Conservation (phyloP, 2,888 invertebrate genomes). For the Athalia rosae region DNA sequence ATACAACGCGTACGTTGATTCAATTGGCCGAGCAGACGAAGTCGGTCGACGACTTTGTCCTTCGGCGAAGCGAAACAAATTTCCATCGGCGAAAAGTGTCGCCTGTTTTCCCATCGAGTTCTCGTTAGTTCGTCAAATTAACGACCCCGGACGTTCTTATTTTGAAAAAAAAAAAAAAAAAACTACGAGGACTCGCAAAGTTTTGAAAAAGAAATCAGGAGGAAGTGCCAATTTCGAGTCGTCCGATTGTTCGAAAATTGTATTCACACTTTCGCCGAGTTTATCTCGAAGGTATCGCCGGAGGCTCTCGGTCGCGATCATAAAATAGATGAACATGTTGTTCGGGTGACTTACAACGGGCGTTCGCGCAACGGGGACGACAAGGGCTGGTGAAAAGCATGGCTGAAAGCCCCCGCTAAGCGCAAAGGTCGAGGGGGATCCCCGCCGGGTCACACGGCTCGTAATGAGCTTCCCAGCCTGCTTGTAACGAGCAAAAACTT, state of each 20-base stretch:
- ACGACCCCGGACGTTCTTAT: constrained; percentile 2
- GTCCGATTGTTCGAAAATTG: no score
- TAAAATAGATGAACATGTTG: no score
- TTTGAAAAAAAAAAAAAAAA: no score
- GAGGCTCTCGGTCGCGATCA: no score
- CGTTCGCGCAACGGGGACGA: constrained; percentile 11
- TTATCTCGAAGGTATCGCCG: no score
- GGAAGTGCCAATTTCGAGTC: no score
- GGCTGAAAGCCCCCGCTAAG: constrained; percentile 37
- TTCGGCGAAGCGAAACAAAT: constrained; percentile 14
- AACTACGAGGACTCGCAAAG: no score
- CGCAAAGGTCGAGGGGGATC: constrained; percentile 44
- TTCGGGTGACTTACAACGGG: neutral
- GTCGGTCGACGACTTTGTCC: constrained; percentile 19
- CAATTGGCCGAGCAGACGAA: constrained; percentile 5
- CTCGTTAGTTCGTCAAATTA: constrained; percentile 28
- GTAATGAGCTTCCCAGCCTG: constrained; percentile 70
- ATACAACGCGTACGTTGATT: constrained; percentile 8
- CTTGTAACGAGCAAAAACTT: constrained; percentile 71
- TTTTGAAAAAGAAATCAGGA: no score
- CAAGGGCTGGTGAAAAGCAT: constrained; percentile 36
- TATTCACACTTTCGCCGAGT: no score
- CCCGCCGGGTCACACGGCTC: constrained; percentile 45
- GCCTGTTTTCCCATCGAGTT: neutral
- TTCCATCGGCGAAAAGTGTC: neutral